Conservation (phyloP, 2,113 vertebrate species). For the Platysternon megacephalum region DNA sequence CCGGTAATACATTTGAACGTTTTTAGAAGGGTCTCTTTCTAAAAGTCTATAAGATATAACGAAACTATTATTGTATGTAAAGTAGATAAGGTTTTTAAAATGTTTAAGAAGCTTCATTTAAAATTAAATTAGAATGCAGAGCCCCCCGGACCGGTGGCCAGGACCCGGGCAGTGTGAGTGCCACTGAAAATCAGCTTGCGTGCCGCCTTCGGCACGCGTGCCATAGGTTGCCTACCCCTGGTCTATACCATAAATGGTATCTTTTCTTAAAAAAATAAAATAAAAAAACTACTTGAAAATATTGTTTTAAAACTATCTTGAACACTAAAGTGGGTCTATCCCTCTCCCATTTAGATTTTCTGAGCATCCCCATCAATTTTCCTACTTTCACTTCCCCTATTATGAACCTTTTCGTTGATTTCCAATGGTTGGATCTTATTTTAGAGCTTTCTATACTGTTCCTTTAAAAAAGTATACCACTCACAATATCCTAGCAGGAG, state of each 20-base stretch:
- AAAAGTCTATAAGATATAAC: too few species aligned
- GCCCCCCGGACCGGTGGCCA: too few species aligned
- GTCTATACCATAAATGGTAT: fast-evolving
- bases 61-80: too few species aligned
- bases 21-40: too few species aligned
- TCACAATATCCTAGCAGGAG: neutral
- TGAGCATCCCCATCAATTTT: neutral
- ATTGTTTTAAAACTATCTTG: neutral
- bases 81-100: too few species aligned
- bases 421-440: neutral
- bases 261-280: neutral
- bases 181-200: too few species aligned
- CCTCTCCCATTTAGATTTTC: neutral
- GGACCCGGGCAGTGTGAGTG: too few species aligned
- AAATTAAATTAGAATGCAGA: too few species aligned
- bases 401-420: neutral
- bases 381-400: neutral
- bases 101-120: too few species aligned
- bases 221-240: too few species aligned
- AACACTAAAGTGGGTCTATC: fast-evolving
- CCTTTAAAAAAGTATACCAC: neutral
- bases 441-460: neutral
- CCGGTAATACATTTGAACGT: too few species aligned
- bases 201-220: too few species aligned
- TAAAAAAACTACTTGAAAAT: neutral